phyloP scores from a whole-genome alignment of 1,140 invertebrate genomes.

The Callitettix versicolor region DNA sequence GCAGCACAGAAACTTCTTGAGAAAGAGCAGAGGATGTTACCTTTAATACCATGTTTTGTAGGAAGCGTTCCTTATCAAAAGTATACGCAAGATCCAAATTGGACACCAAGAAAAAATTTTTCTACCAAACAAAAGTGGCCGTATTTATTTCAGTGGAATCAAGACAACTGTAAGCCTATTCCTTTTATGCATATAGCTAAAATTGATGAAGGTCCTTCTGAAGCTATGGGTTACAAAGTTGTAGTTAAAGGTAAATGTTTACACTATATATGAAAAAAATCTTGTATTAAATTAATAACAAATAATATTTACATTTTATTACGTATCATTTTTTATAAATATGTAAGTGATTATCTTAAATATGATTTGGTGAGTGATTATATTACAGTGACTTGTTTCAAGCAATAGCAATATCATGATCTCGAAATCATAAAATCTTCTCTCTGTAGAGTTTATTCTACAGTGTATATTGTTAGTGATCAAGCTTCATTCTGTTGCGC shows the following conservation, averaged over 20 bases:
- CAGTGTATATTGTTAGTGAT: too few species aligned
- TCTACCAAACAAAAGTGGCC: conserved; percentile 5
- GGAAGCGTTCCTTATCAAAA: background rate
- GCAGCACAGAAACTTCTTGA: conserved; percentile 23
- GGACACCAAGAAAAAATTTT: background rate
- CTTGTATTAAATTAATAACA: too few species aligned
- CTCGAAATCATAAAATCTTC: too few species aligned
- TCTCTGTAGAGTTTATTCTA: too few species aligned
- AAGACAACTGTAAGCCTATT: conserved; percentile 8
- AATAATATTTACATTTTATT: too few species aligned
- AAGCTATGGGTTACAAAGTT: conserved; percentile 26
- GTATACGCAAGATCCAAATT: background rate
- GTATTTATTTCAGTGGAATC: conserved; percentile 19
- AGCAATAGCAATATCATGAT: too few species aligned
- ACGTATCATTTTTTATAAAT: too few species aligned
- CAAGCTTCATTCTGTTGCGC: too few species aligned
- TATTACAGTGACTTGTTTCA: too few species aligned
- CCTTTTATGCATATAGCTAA: conserved; percentile 23
- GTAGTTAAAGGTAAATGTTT: conserved; percentile 15
- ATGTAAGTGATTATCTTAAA: too few species aligned
- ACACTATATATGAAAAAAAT: too few species aligned
- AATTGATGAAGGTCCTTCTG: conserved; percentile 22
- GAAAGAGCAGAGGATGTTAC: conserved; percentile 21
- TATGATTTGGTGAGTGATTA: too few species aligned
- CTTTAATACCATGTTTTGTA: conserved; percentile 23